These are phyloP conservation scores for Syngnathus typhle DNA, from an alignment of 2,113 vertebrate species.

Conservation along the genomic window DNA sequence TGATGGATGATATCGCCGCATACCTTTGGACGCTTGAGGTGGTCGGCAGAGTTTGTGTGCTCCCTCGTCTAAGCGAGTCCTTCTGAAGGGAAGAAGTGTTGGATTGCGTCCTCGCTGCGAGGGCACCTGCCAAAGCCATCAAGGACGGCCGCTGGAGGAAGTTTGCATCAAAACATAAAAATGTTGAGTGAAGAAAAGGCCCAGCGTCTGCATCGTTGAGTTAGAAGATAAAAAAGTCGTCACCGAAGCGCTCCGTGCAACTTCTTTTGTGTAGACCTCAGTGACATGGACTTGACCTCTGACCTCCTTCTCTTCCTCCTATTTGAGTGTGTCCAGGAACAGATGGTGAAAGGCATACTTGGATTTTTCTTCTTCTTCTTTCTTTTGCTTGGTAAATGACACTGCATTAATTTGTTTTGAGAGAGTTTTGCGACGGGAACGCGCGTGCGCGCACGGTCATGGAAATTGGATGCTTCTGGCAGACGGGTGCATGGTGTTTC, in stretches of 20 bases:
- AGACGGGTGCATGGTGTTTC: neutral
- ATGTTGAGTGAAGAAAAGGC: constrained; percentile 27
- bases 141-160: constrained; percentile 12
- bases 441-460: neutral
- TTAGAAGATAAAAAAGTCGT: constrained; percentile 33
- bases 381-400: no score
- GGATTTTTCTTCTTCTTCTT: no score
- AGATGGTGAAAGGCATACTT: constrained; percentile 39
- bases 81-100: constrained; percentile 16
- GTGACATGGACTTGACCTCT: constrained; percentile 13
- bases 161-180: constrained; percentile 40
- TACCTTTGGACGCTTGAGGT: neutral
- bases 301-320: constrained; percentile 16
- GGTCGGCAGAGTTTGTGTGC: neutral
- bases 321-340: constrained; percentile 21
- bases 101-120: constrained; percentile 22
- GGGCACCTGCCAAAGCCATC: constrained; percentile 57
- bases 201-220: constrained; percentile 21
- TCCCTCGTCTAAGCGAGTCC: constrained; percentile 4
- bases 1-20: neutral
- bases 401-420: no score
- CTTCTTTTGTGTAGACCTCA: no score
- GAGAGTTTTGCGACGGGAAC: no score
- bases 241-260: neutral
- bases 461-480: neutral